Conservation (phyloP, 2,113 vertebrate genomes). For the Poeciliopsis turrubarensis region DNA sequence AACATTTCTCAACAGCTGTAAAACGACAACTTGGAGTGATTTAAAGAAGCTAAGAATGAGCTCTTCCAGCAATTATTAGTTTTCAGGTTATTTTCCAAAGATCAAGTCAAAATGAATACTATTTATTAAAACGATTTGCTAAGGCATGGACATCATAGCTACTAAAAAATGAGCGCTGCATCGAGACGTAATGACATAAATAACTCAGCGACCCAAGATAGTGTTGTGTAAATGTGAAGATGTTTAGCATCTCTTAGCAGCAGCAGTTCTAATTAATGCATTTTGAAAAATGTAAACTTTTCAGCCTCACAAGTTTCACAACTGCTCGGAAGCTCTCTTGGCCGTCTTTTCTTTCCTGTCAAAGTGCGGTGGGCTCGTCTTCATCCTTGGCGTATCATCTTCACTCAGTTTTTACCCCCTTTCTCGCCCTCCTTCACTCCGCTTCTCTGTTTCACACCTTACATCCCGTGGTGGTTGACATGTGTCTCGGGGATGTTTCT, state of each 20-base stretch:
- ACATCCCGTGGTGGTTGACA: slow-evolving; percentile 61
- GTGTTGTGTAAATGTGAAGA: background rate
- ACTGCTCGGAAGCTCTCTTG: slow-evolving; percentile 12
- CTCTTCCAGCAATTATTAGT: background rate
- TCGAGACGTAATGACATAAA: too few species aligned
- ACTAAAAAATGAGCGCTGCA: too few species aligned
- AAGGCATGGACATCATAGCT: too few species aligned
- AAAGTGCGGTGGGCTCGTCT: slow-evolving; percentile 20
- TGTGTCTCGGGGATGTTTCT: slow-evolving; percentile 63
- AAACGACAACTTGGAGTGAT: background rate
- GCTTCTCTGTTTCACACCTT: slow-evolving; percentile 65
- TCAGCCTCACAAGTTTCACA: slow-evolving; percentile 37
- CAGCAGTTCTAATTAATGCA: background rate
- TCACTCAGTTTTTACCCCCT: slow-evolving; percentile 17
- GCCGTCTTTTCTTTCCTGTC: slow-evolving; percentile 23
- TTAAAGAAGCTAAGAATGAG: background rate
- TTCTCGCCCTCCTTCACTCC: slow-evolving; percentile 55
- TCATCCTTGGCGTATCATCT: slow-evolving; percentile 17
- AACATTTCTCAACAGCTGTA: background rate
- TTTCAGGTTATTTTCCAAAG: background rate
- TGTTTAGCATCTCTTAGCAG: background rate
- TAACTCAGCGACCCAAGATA: too few species aligned
- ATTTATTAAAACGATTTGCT: too few species aligned
- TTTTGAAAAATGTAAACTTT: slow-evolving; percentile 26
- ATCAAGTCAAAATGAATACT: too few species aligned